Evolutionary conservation across 2,113 vertebrate species (phyloP), one percentile per base, ranked within the genome.

Genomic region (Calypte anna): DNA sequence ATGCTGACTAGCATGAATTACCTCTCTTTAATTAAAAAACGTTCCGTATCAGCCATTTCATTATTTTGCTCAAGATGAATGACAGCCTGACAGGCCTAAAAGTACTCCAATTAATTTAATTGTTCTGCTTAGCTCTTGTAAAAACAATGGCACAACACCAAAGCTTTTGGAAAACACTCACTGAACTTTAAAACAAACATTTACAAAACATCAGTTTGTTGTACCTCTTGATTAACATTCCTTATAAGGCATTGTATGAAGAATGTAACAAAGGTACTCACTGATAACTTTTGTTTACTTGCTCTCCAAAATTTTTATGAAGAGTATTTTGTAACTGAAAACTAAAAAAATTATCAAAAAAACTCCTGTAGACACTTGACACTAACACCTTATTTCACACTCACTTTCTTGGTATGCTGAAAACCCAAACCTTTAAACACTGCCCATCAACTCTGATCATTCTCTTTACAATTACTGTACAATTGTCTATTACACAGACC

Each of bases 271-370:
- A 59, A 50, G 18, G 23, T 3, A 44, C 74, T 73, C 57, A 72
- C 40, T 25, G 7, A 4, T 14, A 55, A 64, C 3, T 66, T 25
- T 53, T 66, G 20, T 44, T 7, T 19, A 31, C 21, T 16, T 61
- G 14, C 55, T 38, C 13, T 51, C 22, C 0, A 1, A 16, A 10
- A 6, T 50, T 68, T 77, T 62, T 31, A 25, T 14, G 44, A 21
- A 2, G 0, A 24, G 6, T 36, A 14, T 18, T 82, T 66, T 55
- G 21, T 25, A 68, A 44, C 1, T 25, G 11, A 14, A 70, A 68
- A 44, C 40, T n/a, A 43, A 67, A 82, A 3, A 13, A 54, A 24
- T 14, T 0, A 21, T n/a, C 48, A 62, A 50, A 77, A 40, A 82
- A 66, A 25, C 23, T 83, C 77, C 28, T 78, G 18, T 24, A 72